phyloP scores from a whole-genome alignment of 2,888 invertebrate species.

The Euphydryas editha region DNA sequence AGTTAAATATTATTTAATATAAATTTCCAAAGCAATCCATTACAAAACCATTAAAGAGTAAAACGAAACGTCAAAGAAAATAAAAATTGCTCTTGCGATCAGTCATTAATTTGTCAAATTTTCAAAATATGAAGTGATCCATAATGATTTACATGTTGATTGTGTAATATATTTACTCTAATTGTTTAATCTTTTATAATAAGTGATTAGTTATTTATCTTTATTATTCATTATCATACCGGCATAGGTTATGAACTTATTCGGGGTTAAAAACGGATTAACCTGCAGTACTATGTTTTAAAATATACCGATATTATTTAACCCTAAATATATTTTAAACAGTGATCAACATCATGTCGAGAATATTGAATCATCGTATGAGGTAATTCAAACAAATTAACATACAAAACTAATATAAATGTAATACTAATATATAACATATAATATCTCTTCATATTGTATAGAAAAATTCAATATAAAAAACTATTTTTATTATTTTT shows the following conservation, averaged over 20 bases:
- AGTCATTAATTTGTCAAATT: slow-evolving; percentile 63
- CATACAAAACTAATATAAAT: neutral
- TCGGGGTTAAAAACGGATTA: slow-evolving; percentile 49
- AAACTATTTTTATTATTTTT: too few relatives aligned
- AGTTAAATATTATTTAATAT: too few relatives aligned
- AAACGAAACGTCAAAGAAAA: slow-evolving; percentile 48
- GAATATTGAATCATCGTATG: slow-evolving; percentile 76
- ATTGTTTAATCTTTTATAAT: slow-evolving; percentile 50
- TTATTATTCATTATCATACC: slow-evolving; percentile 56
- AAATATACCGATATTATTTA: slow-evolving; percentile 43
- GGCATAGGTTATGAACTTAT: slow-evolving; percentile 75
- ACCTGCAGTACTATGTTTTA: slow-evolving; percentile 56
- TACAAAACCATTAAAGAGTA: neutral
- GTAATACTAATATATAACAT: too few relatives aligned
- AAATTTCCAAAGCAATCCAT: too few relatives aligned
- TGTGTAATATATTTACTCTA: slow-evolving; percentile 64
- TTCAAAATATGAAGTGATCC: slow-evolving; percentile 74
- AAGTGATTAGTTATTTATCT: slow-evolving; percentile 50
- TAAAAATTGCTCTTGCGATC: slow-evolving; percentile 57
- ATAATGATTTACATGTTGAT: slow-evolving; percentile 74
- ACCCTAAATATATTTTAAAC: slow-evolving; percentile 46
- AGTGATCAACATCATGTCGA: slow-evolving; percentile 73
- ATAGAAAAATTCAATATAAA: too few relatives aligned
- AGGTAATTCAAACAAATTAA: slow-evolving; percentile 55
- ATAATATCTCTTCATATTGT: too few relatives aligned